Percentiles rank a stretch among this genome's conserved stretches.
phyloP scores from a whole-genome alignment of 92 coral and sea anemone genomes.

The Actinernus sp. region DNA sequence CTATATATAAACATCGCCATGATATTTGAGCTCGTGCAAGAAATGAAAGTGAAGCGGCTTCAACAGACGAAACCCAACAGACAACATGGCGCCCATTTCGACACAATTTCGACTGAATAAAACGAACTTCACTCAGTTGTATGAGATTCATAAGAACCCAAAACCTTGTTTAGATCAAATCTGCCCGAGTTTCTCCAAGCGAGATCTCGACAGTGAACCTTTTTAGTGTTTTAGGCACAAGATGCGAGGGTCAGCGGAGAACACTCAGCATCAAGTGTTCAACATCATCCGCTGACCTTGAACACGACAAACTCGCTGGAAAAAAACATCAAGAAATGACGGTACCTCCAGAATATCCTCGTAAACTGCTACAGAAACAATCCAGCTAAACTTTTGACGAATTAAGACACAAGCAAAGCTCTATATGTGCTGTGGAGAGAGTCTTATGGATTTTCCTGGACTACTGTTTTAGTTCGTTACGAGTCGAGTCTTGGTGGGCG shows the following conservation, averaged over 20 bases:
- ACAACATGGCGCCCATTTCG: not conserved
- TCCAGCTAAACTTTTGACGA: not conserved
- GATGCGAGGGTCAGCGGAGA: constrained; percentile 84
- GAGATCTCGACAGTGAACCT: too few relatives aligned
- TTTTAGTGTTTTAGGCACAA: too few relatives aligned
- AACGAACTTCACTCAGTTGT: too few relatives aligned
- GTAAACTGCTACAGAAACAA: constrained; percentile 4
- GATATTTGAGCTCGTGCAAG: too few relatives aligned
- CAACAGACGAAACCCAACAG: too few relatives aligned
- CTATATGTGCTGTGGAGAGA: not conserved
- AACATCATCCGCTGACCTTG: constrained; percentile 82
- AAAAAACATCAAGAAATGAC: not conserved
- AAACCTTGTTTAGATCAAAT: too few relatives aligned
- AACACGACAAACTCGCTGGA: not conserved
- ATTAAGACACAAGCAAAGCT: not conserved
- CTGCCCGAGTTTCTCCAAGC: too few relatives aligned
- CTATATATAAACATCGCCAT: too few relatives aligned
- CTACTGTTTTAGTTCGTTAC: not conserved
- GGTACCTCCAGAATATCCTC: not conserved
- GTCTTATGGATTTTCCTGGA: not conserved
- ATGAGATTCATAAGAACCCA: too few relatives aligned
- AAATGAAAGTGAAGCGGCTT: too few relatives aligned
- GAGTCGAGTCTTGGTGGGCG: constrained; percentile 21
- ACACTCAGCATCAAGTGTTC: constrained; percentile 10
- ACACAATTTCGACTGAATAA: too few relatives aligned